Evolutionary conservation across 2,888 invertebrate genomes (phyloP).

Genomic region (Apamea crenata): DNA sequence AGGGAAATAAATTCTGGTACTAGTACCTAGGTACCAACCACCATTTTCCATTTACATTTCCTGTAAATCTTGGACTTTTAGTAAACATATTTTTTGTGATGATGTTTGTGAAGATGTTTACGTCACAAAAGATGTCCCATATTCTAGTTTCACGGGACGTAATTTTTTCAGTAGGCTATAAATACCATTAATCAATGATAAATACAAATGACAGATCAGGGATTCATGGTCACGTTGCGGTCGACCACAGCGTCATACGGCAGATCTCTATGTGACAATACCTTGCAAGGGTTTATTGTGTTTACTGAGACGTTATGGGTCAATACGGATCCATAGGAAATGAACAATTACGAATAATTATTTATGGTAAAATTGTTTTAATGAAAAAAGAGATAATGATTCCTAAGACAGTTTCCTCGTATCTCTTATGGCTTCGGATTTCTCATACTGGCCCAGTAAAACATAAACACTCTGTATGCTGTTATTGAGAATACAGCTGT

Average conservation of each 20-base stretch:
- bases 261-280: not conserved
- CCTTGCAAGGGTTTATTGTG: no score
- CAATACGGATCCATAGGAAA: not conserved
- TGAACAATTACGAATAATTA: not conserved
- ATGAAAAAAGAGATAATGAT: not conserved
- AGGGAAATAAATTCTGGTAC: not conserved
- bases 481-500: not conserved
- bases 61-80: not conserved
- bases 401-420: not conserved
- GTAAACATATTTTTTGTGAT: not conserved
- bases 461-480: not conserved
- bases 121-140: not conserved
- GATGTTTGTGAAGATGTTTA: no score
- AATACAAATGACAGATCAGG: not conserved
- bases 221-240: not conserved
- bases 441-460: not conserved
- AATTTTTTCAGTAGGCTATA: not conserved
- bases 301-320: not conserved
- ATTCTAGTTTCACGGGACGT: not conserved
- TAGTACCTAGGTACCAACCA: no score
- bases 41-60: not conserved
- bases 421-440: not conserved
- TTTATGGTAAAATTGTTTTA: no score
- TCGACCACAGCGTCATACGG: not conserved
- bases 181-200: not conserved